phyloP scores from a whole-genome alignment of 2,888 invertebrate species.

The Noctua janthina region DNA sequence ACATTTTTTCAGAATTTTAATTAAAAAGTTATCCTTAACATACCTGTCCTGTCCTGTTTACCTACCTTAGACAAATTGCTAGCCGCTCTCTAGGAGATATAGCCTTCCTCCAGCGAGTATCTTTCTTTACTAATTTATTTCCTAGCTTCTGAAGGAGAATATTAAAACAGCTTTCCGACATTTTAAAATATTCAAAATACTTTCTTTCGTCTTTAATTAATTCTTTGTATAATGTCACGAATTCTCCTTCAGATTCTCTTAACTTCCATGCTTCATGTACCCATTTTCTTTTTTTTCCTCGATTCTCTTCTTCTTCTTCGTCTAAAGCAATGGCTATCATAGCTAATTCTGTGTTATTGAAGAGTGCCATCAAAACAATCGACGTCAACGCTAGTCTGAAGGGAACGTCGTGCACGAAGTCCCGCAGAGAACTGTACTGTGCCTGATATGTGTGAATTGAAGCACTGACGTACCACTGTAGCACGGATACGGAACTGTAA shows the following conservation, averaged over 20 bases:
- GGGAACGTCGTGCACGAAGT: constrained; percentile 40
- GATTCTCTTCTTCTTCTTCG: constrained; percentile 41
- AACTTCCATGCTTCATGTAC: constrained; percentile 2
- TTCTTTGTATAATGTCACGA: constrained; percentile 8
- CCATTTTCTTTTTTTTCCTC: constrained; percentile 17
- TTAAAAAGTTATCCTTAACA: constrained; percentile 45
- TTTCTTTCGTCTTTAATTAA: constrained; percentile 33
- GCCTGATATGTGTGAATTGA: constrained; percentile 49
- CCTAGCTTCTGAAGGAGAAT: constrained; percentile 37
- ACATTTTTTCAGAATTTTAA: constrained; percentile 43
- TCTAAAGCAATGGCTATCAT: constrained; percentile 44
- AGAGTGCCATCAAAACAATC: constrained; percentile 16
- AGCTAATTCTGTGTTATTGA: constrained; percentile 34
- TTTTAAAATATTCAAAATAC: constrained; percentile 59
- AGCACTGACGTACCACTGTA: constrained; percentile 40
- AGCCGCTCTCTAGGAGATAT: constrained; percentile 51
- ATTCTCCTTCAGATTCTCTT: constrained; percentile 7
- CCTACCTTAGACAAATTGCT: constrained; percentile 42
- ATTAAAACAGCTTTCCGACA: constrained; percentile 48
- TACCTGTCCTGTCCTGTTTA: constrained; percentile 38
- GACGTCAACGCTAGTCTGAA: constrained; percentile 36
- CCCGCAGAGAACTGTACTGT: constrained; percentile 35
- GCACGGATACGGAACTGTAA: constrained; percentile 35
- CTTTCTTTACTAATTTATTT: constrained; percentile 54
- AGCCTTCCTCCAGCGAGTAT: constrained; percentile 49